Evolutionary conservation across 2,113 vertebrate species (phyloP).

Genomic region (Numenius arquata): DNA sequence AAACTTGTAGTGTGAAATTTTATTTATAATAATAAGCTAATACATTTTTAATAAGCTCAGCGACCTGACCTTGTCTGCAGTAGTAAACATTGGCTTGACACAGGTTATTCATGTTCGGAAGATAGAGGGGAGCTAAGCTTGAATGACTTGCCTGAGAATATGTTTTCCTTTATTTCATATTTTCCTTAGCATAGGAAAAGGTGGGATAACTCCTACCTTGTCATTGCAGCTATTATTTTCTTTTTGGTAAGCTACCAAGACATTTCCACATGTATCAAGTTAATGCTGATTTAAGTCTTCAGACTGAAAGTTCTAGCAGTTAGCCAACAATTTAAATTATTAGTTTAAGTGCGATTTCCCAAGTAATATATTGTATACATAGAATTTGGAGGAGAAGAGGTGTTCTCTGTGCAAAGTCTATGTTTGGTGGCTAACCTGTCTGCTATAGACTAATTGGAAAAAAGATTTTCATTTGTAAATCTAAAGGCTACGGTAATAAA

Average conservation of each 20-base stretch:
- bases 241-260: conserved; percentile 9
- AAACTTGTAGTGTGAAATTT: not conserved
- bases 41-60: not conserved
- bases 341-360: not conserved
- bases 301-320: not conserved
- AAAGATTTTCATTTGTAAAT: not conserved
- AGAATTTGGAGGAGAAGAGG: not conserved
- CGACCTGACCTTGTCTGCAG: not conserved
- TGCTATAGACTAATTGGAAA: not conserved
- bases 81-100: not conserved
- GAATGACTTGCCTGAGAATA: not conserved
- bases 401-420: not conserved
- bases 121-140: not conserved
- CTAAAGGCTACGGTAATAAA: not conserved
- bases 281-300: not conserved
- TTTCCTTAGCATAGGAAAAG: not conserved
- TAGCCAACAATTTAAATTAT: not conserved
- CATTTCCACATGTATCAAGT: not conserved
- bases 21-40: not conserved
- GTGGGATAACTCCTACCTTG: not conserved
- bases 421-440: not conserved
- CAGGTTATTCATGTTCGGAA: not conserved
- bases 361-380: fast-evolving
- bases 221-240: not conserved
- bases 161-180: not conserved